Conservation (phyloP, 2,113 vertebrate species). For the Chunga burmeisteri region DNA sequence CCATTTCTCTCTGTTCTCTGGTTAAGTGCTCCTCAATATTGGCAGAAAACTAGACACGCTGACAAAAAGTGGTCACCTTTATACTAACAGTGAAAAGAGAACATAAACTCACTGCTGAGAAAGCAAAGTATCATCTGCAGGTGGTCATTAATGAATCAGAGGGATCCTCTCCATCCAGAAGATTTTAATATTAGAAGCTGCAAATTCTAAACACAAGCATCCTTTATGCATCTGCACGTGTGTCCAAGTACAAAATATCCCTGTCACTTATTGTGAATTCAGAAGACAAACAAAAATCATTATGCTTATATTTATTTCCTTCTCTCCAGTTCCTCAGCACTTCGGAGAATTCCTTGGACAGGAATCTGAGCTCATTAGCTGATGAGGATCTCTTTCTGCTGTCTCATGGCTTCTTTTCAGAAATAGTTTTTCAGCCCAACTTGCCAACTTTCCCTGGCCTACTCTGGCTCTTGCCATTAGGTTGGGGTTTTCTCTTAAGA, state of each 20-base stretch:
- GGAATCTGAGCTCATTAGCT: conserved; percentile 40
- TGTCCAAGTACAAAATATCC: conserved; percentile 12
- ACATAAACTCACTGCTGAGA: not conserved
- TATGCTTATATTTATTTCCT: not conserved
- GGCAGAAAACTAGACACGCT: not conserved
- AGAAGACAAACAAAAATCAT: not conserved
- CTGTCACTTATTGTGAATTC: not conserved
- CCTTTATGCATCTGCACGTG: not conserved
- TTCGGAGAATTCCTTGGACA: conserved; percentile 44
- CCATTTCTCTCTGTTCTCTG: not conserved
- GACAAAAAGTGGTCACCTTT: not conserved
- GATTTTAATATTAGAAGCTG: not conserved
- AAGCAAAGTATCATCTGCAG: not conserved
- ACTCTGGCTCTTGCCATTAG: not conserved
- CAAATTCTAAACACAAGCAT: not conserved
- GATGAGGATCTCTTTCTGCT: conserved; percentile 35
- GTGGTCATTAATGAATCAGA: not conserved
- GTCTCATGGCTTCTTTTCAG: conserved; percentile 36
- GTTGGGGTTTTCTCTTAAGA: not conserved
- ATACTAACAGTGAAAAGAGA: not conserved
- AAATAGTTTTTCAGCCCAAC: not conserved
- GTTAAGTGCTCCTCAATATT: not conserved
- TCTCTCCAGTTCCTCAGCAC: not conserved
- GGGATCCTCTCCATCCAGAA: not conserved
- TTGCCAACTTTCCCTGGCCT: not conserved